Percentiles rank a stretch among this genome's conserved stretches.
Evolutionary conservation across 1,140 invertebrate species (phyloP).

Genomic region (Coboldia fuscipes): DNA sequence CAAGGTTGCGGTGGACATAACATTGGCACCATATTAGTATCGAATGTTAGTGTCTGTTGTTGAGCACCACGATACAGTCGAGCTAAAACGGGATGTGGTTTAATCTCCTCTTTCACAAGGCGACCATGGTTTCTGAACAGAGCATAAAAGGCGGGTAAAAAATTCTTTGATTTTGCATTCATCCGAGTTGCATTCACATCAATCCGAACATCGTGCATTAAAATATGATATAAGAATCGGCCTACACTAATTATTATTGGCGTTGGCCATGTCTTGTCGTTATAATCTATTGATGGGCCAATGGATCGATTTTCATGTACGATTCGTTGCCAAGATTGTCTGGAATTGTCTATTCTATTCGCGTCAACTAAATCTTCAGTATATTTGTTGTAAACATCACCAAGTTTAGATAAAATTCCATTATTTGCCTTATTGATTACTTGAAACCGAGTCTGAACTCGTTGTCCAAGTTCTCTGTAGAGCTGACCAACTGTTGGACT

Average conservation of each 20-base stretch:
- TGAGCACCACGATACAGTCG: conserved; percentile 41
- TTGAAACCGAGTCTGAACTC: conserved; percentile 34
- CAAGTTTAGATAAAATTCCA: conserved; percentile 42
- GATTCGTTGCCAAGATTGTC: conserved; percentile 51
- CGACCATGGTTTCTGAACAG: conserved; percentile 46
- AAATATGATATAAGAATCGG: conserved; percentile 69
- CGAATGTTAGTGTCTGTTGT: conserved; percentile 43
- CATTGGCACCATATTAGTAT: conserved; percentile 47
- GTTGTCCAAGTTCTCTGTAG: conserved; percentile 42
- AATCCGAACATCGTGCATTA: conserved; percentile 67
- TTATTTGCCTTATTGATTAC: conserved; percentile 37
- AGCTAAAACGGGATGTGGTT: conserved; percentile 56
- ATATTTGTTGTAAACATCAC: conserved; percentile 42
- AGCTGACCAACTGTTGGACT: conserved; percentile 43
- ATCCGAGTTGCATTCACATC: conserved; percentile 40
- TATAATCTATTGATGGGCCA: conserved; percentile 35
- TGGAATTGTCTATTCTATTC: conserved; percentile 29
- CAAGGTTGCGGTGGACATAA: conserved; percentile 66
- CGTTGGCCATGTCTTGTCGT: conserved; percentile 39
- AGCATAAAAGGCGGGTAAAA: conserved; percentile 60
- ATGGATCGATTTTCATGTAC: conserved; percentile 26
- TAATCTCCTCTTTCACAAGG: conserved; percentile 49
- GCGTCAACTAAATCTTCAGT: conserved; percentile 39
- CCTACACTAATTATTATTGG: conserved; percentile 39
- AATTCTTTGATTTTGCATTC: conserved; percentile 22